Percentiles rank a stretch among this genome's conserved stretches.
These are phyloP conservation scores for Siderastrea siderea DNA, from an alignment of 92 coral and sea anemone genomes.

Conservation along the genomic window DNA sequence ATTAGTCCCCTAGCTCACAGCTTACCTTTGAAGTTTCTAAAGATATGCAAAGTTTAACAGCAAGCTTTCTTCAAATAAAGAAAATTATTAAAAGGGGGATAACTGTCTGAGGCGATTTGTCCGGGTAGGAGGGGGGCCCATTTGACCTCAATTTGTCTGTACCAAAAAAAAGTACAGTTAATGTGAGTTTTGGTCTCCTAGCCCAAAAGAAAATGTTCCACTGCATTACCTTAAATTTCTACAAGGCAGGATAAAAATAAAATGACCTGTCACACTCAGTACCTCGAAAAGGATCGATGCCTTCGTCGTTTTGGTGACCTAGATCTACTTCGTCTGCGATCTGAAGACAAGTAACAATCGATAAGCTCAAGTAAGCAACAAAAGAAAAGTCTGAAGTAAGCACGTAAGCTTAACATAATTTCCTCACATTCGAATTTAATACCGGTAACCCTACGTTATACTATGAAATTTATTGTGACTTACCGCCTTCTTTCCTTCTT, in stretches of 20 bases:
- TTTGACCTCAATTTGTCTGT: too few relatives aligned
- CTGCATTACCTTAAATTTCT: not conserved
- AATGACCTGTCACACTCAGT: not conserved
- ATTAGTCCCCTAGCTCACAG: too few relatives aligned
- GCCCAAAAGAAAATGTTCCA: not conserved
- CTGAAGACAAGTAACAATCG: constrained; percentile 11
- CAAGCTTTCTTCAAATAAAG: too few relatives aligned
- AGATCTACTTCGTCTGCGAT: constrained; percentile 78
- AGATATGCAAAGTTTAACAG: too few relatives aligned
- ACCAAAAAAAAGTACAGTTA: too few relatives aligned
- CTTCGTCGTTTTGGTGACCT: constrained; percentile 79
- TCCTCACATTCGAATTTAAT: too few relatives aligned
- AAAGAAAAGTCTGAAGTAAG: not conserved
- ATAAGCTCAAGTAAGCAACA: not conserved
- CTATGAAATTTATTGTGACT: not conserved
- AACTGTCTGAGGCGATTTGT: too few relatives aligned
- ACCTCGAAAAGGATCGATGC: constrained; percentile 69
- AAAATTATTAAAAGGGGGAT: too few relatives aligned
- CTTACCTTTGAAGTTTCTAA: too few relatives aligned
- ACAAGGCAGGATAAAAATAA: not conserved
- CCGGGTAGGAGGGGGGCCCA: too few relatives aligned
- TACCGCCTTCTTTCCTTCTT: constrained; percentile 80
- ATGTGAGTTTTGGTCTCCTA: too few relatives aligned
- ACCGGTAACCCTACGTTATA: not conserved
- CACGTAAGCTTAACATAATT: too few relatives aligned